A percentile compares a stretch with the other conserved stretches of the same genome.
These are phyloP conservation scores for Zenarchopterus dispar DNA, from an alignment of 2,797 vertebrate genomes.

Conservation along the genomic window DNA sequence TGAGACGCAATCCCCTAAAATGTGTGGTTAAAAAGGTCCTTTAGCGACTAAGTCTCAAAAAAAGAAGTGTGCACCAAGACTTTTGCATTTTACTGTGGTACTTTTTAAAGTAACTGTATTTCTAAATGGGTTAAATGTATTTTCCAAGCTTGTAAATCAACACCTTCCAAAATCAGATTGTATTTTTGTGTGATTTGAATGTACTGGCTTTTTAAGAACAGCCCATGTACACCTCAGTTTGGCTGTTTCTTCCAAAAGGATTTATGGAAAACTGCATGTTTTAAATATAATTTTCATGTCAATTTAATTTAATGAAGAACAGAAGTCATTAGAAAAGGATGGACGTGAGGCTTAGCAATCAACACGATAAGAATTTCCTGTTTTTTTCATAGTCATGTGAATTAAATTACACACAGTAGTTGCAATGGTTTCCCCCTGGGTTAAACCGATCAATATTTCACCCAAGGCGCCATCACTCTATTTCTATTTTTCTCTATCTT, in stretches of 20 bases:
- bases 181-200: neutral
- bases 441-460: slow-evolving; percentile 61
- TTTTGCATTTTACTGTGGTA: neutral
- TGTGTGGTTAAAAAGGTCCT: neutral
- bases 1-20: neutral
- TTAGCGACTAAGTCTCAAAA: neutral
- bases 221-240: neutral
- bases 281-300: slow-evolving; percentile 4
- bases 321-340: neutral
- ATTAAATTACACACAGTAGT: slow-evolving; percentile 25
- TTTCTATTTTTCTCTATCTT: slow-evolving; percentile 45
- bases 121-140: no score
- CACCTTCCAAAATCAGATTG: neutral
- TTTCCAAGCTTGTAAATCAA: no score
- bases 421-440: slow-evolving; percentile 46
- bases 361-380: slow-evolving; percentile 13
- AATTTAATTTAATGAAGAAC: slow-evolving; percentile 9
- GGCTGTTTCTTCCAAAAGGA: neutral
- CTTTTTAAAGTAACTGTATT: neutral
- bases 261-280: neutral
- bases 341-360: slow-evolving; percentile 11
- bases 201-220: neutral
- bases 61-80: neutral
- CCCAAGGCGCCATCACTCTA: slow-evolving; percentile 54
- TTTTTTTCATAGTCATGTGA: slow-evolving; percentile 25